Percentiles rank a stretch among this genome's conserved stretches.
phyloP scores from a whole-genome alignment of 1,140 invertebrate species.

The Holcopasites calliopsidis region DNA sequence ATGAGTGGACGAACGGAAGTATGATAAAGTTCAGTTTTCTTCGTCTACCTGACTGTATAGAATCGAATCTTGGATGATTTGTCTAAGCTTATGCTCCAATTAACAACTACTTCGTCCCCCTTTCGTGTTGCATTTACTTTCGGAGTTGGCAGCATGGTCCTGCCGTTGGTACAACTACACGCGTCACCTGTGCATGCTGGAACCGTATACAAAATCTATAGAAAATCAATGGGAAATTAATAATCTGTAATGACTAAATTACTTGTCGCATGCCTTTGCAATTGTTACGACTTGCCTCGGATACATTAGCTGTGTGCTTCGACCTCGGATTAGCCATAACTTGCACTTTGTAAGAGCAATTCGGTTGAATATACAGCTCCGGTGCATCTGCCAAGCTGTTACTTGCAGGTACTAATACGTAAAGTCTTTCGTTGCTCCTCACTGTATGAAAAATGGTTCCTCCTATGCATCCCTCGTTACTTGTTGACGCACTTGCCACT shows the following conservation, averaged over 20 bases:
- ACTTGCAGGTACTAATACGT: constrained; percentile 66
- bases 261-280: background rate
- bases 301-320: constrained; percentile 33
- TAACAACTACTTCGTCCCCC: constrained; percentile 52
- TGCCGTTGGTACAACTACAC: constrained; percentile 57
- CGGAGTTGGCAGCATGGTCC: constrained; percentile 53
- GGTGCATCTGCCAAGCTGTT: constrained; percentile 56
- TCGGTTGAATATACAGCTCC: constrained; percentile 64
- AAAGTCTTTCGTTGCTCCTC: constrained; percentile 26
- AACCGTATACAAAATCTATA: constrained; percentile 67
- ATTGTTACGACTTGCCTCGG: constrained; percentile 46
- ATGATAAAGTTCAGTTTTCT: background rate
- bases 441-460: constrained; percentile 62
- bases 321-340: constrained; percentile 71
- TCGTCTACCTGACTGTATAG: constrained; percentile 67
- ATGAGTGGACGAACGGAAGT: background rate
- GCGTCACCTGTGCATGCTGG: constrained; percentile 66
- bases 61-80: constrained; percentile 50
- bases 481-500: constrained; percentile 31
- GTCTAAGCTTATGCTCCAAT: constrained; percentile 61
- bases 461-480: constrained; percentile 50
- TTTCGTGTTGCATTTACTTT: constrained; percentile 47
- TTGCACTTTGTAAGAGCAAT: constrained; percentile 69
- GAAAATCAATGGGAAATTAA: constrained; percentile 18
- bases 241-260: constrained; percentile 1